Evolutionary conservation across 2,888 invertebrate genomes (phyloP), one percentile per base, ranked within the genome.

Genomic region (Schrankia costaestrigalis): DNA sequence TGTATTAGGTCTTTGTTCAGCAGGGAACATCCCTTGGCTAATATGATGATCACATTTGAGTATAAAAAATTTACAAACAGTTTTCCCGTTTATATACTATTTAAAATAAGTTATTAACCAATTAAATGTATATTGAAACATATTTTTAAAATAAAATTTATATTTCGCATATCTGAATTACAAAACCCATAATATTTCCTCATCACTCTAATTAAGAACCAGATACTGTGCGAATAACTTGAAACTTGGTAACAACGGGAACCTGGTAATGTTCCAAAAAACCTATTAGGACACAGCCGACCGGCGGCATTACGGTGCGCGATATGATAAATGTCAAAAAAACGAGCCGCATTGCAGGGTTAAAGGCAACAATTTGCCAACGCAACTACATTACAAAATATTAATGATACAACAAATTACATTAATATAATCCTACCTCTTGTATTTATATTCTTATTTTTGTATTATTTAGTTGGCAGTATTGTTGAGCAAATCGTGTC

Each of bases 241-340:
- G 29, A 19, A n/a, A 28, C 10, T 31, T 15, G 27, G 35, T 33
- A 37, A 41, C 45, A 41, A 51, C 40, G 49, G 41, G 46, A 69
- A 71, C 55, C 81, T 81, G 80, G 80, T 80, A 78, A 75, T 71
- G 82, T 81, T 83, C 81, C 84, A 83, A 81, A 82, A 83, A 75
- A 71, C 76, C 71, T 83, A 80, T 79, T 78, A 80, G 61, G 66
- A 66, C 57, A 39, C 29, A 41, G 43, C 29, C 10, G 22, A 10
- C 11, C 41, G 33, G 46, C 35, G 36, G 50, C 40, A 44, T 48
- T 58, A 57, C 60, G 60, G 60, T 58, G 51, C 58, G 53, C 67
- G 59, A 54, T 68, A 82, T 84, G 82, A 84, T 81, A 81, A 82
- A 85, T 78, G 80, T 80, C 74, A 78, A 80, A 83, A 65, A 63